Evolutionary conservation across 2,888 invertebrate genomes (phyloP).

Genomic region (Hypsopygia costalis): DNA sequence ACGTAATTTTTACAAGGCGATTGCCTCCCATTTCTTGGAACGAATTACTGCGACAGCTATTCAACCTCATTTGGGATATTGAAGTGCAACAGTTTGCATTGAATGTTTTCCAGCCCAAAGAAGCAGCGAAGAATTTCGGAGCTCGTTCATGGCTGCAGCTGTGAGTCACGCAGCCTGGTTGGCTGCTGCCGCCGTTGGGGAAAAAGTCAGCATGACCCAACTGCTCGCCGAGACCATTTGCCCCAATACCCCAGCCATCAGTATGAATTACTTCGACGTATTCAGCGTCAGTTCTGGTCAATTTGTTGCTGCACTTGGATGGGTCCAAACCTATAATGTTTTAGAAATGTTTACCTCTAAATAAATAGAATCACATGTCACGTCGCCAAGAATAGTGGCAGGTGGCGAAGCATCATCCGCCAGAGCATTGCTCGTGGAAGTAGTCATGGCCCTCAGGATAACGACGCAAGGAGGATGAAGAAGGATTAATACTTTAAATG

Average conservation of each 20-base stretch:
- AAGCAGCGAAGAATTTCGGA: slow-evolving; percentile 44
- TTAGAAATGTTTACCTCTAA: too few relatives aligned
- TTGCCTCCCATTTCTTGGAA: slow-evolving; percentile 36
- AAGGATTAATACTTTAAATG: too few relatives aligned
- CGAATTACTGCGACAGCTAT: slow-evolving; percentile 35
- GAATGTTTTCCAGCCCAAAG: slow-evolving; percentile 28
- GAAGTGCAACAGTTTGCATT: slow-evolving; percentile 35
- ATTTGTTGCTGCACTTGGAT: slow-evolving; percentile 26
- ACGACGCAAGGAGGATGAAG: too few relatives aligned
- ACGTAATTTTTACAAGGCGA: slow-evolving; percentile 36
- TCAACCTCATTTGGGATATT: slow-evolving; percentile 29
- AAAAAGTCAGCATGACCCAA: slow-evolving; percentile 93
- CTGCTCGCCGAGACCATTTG: slow-evolving; percentile 84
- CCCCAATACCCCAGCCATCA: slow-evolving; percentile 32
- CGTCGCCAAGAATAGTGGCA: too few relatives aligned
- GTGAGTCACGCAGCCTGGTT: slow-evolving; percentile 52
- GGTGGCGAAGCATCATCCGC: too few relatives aligned
- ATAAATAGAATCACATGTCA: too few relatives aligned
- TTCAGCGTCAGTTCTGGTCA: slow-evolving; percentile 36
- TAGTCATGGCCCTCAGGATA: too few relatives aligned
- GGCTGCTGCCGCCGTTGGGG: slow-evolving; percentile 91
- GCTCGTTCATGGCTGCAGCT: slow-evolving; percentile 48
- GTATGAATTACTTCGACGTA: slow-evolving; percentile 63
- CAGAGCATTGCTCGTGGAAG: too few relatives aligned
- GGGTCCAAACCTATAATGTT: slow-evolving; percentile 45